These are phyloP conservation scores for Papilio helenus DNA, from an alignment of 1,140 invertebrate genomes.

Conservation along the genomic window DNA sequence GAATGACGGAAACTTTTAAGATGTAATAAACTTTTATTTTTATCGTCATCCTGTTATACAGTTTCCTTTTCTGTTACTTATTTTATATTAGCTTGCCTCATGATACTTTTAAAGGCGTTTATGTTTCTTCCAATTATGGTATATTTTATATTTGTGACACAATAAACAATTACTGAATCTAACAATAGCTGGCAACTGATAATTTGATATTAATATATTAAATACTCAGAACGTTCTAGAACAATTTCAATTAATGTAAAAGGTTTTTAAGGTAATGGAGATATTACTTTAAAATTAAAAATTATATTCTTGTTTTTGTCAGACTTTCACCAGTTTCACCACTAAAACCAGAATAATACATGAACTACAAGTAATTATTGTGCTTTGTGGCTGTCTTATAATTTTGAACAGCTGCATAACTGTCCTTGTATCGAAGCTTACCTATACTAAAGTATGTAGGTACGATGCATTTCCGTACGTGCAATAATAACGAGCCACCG, in stretches of 20 bases:
- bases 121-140: not conserved
- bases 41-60: slow-evolving; percentile 21
- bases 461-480: slow-evolving; percentile 16
- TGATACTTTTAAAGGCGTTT: not conserved
- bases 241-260: too few relatives aligned
- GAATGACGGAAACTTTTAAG: slow-evolving; percentile 27
- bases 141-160: not conserved
- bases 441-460: not conserved
- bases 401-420: slow-evolving; percentile 14
- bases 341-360: too few relatives aligned
- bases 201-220: too few relatives aligned
- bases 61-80: slow-evolving; percentile 4
- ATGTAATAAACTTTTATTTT: slow-evolving; percentile 20
- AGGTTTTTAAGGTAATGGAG: too few relatives aligned
- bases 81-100: not conserved
- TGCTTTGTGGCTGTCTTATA: not conserved
- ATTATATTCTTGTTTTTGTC: not conserved
- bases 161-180: not conserved
- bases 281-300: not conserved
- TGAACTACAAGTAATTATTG: not conserved
- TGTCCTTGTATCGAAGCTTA: not conserved
- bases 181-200: too few relatives aligned
- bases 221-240: too few relatives aligned
- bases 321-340: not conserved
- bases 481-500: slow-evolving; percentile 35